Evolutionary conservation across 2,888 invertebrate species (phyloP).

Genomic region (Caprella mutica): DNA sequence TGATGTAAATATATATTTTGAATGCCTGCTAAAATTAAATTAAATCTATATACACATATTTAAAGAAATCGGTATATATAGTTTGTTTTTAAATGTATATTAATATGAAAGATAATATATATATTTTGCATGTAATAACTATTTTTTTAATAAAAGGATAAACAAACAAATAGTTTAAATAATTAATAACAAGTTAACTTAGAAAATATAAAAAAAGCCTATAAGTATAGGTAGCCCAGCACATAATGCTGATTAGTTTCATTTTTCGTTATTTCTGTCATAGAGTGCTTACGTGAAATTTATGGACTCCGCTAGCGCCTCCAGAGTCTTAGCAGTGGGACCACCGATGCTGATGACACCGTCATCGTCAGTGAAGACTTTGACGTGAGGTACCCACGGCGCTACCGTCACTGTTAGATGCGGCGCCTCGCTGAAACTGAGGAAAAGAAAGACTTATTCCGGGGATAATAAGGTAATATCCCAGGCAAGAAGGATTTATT

Average conservation of each 20-base stretch:
- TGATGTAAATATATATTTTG: too few species aligned
- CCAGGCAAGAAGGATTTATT: too few species aligned
- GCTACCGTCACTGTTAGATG: constrained; percentile 1
- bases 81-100: too few species aligned
- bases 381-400: constrained; percentile 7
- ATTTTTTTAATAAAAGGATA: neutral
- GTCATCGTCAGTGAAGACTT: neutral
- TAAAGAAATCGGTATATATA: too few species aligned
- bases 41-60: too few species aligned
- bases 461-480: too few species aligned
- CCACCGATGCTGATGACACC: neutral
- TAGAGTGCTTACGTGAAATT: constrained; percentile 1
- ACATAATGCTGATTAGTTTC: neutral
- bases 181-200: too few species aligned
- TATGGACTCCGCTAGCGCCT: neutral
- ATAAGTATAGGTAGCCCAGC: neutral
- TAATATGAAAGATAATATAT: too few species aligned
- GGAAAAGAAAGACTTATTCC: too few species aligned
- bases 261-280: neutral
- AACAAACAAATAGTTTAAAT: neutral
- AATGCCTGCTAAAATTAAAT: too few species aligned
- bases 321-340: neutral
- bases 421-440: neutral
- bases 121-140: neutral
- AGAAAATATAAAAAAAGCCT: neutral